phyloP scores from a whole-genome alignment of 2,797 vertebrate species.

The Phoeniculus purpureus region DNA sequence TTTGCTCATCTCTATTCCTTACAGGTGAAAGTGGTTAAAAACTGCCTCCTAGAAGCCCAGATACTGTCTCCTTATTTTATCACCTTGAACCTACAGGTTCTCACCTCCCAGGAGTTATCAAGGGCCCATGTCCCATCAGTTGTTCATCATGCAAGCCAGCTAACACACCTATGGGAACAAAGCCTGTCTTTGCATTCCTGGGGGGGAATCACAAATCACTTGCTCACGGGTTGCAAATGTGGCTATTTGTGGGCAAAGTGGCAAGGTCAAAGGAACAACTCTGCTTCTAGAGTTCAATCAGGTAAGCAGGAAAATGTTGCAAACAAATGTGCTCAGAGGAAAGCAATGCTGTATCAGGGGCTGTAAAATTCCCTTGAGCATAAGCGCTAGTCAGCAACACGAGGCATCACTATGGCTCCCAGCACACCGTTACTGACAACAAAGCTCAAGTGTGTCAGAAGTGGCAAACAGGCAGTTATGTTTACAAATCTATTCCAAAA shows the following conservation, averaged over 20 bases:
- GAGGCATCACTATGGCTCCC: not conserved
- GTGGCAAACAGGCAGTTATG: not conserved
- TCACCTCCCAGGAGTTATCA: not conserved
- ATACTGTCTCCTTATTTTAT: not conserved
- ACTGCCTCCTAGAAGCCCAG: not conserved
- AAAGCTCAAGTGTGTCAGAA: not conserved
- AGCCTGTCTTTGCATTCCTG: not conserved
- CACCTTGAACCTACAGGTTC: not conserved
- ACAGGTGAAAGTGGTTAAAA: not conserved
- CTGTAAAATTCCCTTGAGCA: not conserved
- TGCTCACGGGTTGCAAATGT: not conserved
- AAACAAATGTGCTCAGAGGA: not conserved
- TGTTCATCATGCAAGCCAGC: not conserved
- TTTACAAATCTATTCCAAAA: not conserved
- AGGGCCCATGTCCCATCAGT: not conserved
- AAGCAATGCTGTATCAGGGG: not conserved
- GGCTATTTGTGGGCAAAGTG: not conserved
- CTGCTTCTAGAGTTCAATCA: not conserved
- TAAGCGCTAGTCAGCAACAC: not conserved
- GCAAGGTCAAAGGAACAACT: not conserved
- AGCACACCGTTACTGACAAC: not conserved
- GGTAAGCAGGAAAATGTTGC: not conserved
- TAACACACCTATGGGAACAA: not conserved
- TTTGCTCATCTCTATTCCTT: not conserved
- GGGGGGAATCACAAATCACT: not conserved